These are phyloP conservation scores for Lamellibrachia columna DNA, from an alignment of 2,888 invertebrate species.

Conservation along the genomic window DNA sequence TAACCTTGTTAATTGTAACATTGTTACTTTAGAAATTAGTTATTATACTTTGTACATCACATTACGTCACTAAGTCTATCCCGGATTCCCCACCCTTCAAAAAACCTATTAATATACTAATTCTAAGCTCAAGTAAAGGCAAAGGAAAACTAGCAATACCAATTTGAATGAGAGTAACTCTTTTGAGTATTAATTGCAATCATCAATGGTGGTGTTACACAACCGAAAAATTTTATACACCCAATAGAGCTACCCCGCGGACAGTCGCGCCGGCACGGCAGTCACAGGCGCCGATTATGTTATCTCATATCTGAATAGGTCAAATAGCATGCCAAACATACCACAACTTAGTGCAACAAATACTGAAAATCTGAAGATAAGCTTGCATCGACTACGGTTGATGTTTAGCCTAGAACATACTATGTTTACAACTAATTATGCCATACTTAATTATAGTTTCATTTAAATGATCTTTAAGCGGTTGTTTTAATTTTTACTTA, in stretches of 20 bases:
- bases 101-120: not conserved
- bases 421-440: not conserved
- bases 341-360: not conserved
- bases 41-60: not conserved
- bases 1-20: not conserved
- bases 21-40: not conserved
- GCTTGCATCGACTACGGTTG: not conserved
- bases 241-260: not conserved
- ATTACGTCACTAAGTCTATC: not conserved
- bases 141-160: not conserved
- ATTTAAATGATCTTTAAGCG: not conserved
- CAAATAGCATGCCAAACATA: slow-evolving; percentile 3
- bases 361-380: not conserved
- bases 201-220: not conserved
- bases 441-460: not conserved
- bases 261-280: not conserved
- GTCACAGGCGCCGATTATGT: not conserved
- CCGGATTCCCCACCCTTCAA: not conserved
- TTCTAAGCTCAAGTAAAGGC: not conserved
- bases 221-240: not conserved
- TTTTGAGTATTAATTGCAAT: not conserved
- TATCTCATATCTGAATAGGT: slow-evolving; percentile 14
- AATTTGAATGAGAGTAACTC: not conserved
- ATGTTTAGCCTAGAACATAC: not conserved
- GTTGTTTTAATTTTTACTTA: not conserved